phyloP scores from a whole-genome alignment of 2,888 invertebrate genomes.

The Tyria jacobaeae region DNA sequence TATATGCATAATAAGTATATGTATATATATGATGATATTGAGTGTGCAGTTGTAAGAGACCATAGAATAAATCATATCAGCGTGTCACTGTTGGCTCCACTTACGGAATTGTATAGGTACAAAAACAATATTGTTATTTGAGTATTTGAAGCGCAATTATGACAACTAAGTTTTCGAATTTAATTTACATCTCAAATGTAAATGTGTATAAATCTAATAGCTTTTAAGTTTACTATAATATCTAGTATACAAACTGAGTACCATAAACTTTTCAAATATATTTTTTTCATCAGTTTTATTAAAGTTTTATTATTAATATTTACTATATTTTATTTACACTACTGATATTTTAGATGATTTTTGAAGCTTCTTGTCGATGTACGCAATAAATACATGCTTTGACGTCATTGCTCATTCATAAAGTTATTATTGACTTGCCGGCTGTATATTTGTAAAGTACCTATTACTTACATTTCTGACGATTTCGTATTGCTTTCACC shows the following conservation, averaged over 20 bases:
- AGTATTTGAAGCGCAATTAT: constrained; percentile 31
- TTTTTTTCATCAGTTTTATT: constrained; percentile 39
- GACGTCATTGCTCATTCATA: constrained; percentile 82
- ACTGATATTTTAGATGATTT: constrained; percentile 33
- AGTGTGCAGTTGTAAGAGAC: constrained; percentile 15
- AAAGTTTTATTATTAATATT: constrained; percentile 38
- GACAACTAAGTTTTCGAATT: constrained; percentile 52
- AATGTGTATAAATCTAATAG: constrained; percentile 47
- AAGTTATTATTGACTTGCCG: constrained; percentile 67
- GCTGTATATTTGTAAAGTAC: constrained; percentile 55
- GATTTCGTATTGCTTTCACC: constrained; percentile 45
- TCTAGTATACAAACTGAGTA: constrained; percentile 10
- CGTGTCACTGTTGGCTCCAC: constrained; percentile 33
- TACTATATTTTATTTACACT: constrained; percentile 36
- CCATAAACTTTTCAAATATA: constrained; percentile 20
- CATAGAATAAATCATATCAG: constrained; percentile 28
- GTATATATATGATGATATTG: constrained; percentile 10
- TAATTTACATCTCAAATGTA: constrained; percentile 53
- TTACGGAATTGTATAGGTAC: constrained; percentile 16
- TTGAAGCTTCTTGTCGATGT: constrained; percentile 12
- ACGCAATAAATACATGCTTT: constrained; percentile 55
- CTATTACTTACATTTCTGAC: constrained; percentile 23
- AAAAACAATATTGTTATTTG: constrained; percentile 9
- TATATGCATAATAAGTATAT: constrained; percentile 14
- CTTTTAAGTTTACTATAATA: constrained; percentile 33